Evolutionary conservation across 2,113 vertebrate genomes (phyloP).

Genomic region (Acinonyx jubatus): DNA sequence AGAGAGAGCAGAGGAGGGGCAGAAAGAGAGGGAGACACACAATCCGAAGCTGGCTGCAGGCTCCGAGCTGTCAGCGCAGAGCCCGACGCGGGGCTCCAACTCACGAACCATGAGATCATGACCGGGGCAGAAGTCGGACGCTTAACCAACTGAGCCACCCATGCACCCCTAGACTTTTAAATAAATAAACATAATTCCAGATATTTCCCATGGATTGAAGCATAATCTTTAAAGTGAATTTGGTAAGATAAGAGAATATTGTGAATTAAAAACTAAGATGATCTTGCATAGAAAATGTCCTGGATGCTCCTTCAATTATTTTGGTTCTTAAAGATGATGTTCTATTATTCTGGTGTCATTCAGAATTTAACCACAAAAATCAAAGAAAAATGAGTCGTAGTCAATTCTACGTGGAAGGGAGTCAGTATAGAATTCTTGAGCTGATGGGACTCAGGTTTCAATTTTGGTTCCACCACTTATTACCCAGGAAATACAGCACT

Average conservation of each 20-base stretch:
- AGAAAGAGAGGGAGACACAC: too few relatives aligned
- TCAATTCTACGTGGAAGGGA: background rate
- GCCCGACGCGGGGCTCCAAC: too few relatives aligned
- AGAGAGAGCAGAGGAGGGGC: too few relatives aligned
- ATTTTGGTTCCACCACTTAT: background rate
- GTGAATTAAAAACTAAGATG: background rate
- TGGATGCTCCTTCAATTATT: background rate
- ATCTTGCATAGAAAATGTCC: background rate
- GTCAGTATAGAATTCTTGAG: conserved; percentile 32
- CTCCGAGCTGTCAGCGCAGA: too few relatives aligned
- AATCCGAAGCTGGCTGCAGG: too few relatives aligned
- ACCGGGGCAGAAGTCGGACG: too few relatives aligned
- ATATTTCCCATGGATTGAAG: background rate
- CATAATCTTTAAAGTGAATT: conserved; percentile 22
- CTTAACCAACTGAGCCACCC: too few relatives aligned
- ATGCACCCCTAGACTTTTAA: background rate
- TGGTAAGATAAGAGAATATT: background rate
- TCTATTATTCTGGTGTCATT: background rate
- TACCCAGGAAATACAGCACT: background rate
- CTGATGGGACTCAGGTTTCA: background rate
- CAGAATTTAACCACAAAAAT: conserved; percentile 12
- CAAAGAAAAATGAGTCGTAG: background rate
- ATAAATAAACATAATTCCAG: conserved; percentile 5
- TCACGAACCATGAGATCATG: too few relatives aligned
- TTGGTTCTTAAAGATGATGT: background rate